These are phyloP conservation scores for Craseonycteris thonglongyai DNA, from an alignment of 2,113 vertebrate genomes.

Conservation along the genomic window DNA sequence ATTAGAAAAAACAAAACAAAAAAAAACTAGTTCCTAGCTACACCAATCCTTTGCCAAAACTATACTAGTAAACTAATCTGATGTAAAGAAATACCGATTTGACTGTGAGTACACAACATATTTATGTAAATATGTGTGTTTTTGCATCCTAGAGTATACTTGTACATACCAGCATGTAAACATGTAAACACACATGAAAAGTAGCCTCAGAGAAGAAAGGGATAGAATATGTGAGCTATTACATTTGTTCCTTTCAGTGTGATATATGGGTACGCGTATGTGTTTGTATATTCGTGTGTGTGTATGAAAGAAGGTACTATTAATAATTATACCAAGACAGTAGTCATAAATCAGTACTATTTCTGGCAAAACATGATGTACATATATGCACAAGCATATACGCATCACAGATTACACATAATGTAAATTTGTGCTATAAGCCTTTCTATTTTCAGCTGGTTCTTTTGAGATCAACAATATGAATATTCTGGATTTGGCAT, in stretches of 20 bases:
- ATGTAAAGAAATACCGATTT: background rate
- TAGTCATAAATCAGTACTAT: background rate
- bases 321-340: background rate
- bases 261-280: too few species aligned
- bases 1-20: background rate
- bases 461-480: background rate
- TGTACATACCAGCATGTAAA: background rate
- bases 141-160: background rate
- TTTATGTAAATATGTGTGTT: background rate
- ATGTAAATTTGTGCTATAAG: background rate
- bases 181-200: background rate
- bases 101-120: background rate
- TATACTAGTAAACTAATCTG: background rate
- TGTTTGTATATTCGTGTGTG: background rate
- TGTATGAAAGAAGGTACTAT: background rate
- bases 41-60: background rate
- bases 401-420: background rate
- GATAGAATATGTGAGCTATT: background rate
- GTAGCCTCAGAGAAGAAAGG: background rate
- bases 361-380: background rate
- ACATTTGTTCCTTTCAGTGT: background rate
- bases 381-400: rapidly evolving
- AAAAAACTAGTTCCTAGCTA: background rate
- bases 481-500: background rate
- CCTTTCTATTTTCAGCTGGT: background rate